phyloP scores from a whole-genome alignment of 2,113 vertebrate species.

The Seriola rivoliana region DNA sequence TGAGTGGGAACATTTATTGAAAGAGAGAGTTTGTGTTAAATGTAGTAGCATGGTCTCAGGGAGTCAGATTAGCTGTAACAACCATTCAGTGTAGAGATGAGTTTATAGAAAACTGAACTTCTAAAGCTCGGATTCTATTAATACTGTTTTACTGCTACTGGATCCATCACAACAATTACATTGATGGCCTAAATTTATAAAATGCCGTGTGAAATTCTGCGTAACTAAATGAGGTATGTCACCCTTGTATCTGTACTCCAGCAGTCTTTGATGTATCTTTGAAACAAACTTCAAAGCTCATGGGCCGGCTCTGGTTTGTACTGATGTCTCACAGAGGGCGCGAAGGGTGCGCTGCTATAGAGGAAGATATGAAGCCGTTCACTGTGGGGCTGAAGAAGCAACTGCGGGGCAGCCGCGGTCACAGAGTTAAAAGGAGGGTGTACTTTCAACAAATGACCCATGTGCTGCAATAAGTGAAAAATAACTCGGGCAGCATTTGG shows the following conservation, averaged over 20 bases:
- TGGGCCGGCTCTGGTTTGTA: constrained; percentile 51
- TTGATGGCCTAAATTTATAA: constrained; percentile 1
- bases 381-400: constrained; percentile 45
- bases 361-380: constrained; percentile 54
- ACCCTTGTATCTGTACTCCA: constrained; percentile 38
- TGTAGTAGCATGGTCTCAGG: neutral
- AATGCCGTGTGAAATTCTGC: constrained; percentile 8
- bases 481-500: constrained; percentile 50
- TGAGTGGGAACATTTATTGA: constrained; percentile 21
- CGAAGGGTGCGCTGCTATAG: constrained; percentile 21
- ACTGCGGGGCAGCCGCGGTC: constrained; percentile 42
- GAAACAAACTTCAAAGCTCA: constrained; percentile 79
- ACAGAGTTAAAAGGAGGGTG: constrained; percentile 64
- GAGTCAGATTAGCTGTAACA: constrained; percentile 24
- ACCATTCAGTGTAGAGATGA: neutral
- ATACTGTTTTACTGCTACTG: neutral
- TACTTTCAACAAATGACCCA: constrained; percentile 62
- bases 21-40: constrained; percentile 16
- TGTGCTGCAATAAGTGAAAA: constrained; percentile 58
- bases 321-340: constrained; percentile 61
- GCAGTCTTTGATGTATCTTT: constrained; percentile 75
- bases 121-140: neutral
- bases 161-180: neutral
- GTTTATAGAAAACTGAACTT: neutral
- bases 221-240: constrained; percentile 46